These are phyloP conservation scores for Acromyrmex charruanus DNA, from an alignment of 1,140 invertebrate genomes.

Conservation along the genomic window DNA sequence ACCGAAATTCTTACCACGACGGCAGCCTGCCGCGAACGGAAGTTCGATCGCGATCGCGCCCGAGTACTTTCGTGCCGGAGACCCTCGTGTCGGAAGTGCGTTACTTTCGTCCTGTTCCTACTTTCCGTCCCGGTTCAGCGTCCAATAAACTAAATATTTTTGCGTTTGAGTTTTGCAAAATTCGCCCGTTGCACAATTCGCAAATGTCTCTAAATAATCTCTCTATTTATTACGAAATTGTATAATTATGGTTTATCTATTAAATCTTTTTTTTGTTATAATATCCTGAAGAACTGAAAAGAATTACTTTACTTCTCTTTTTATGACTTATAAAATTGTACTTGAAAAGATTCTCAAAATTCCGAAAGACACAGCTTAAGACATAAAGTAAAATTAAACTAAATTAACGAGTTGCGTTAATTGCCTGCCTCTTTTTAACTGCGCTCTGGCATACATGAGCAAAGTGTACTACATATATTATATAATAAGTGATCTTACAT, in stretches of 20 bases:
- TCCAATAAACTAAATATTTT: conserved; percentile 19
- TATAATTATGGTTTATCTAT: not conserved
- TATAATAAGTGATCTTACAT: conserved; percentile 22
- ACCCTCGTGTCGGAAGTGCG: conserved; percentile 50
- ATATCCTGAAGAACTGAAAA: not conserved
- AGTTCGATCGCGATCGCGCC: conserved; percentile 75
- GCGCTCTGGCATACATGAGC: not conserved
- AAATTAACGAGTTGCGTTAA: not conserved
- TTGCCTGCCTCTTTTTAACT: not conserved
- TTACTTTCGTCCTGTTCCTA: conserved; percentile 36
- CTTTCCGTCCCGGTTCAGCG: not conserved
- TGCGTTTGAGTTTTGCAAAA: not conserved
- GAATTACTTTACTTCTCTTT: not conserved
- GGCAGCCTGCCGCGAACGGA: conserved; percentile 74
- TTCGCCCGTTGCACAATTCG: not conserved
- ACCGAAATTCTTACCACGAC: conserved; percentile 66
- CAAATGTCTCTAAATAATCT: not conserved
- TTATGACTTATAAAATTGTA: not conserved
- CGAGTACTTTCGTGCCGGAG: conserved; percentile 6
- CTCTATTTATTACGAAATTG: not conserved
- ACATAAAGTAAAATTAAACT: not conserved
- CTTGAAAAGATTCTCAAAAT: not conserved
- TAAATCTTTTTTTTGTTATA: not conserved
- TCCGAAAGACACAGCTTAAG: not conserved
- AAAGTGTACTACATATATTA: not conserved